phyloP scores from a whole-genome alignment of 2,797 vertebrate species.

The Cottoperca gobio region DNA sequence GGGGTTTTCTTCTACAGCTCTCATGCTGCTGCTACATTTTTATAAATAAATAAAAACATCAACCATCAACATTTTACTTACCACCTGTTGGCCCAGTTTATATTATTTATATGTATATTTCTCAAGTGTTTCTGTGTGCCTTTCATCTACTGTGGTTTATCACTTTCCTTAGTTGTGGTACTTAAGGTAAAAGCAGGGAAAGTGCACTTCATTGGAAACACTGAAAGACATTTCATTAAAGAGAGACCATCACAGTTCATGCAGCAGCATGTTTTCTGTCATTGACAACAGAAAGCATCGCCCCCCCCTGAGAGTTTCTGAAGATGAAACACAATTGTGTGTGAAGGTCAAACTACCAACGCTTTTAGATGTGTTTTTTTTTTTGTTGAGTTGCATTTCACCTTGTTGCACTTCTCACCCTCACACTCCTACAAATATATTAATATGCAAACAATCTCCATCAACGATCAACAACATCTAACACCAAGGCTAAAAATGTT shows the following conservation, averaged over 20 bases:
- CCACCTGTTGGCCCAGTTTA: rapidly evolving
- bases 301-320: constrained; percentile 8
- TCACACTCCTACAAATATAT: neutral
- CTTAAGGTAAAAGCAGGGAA: constrained; percentile 1
- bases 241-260: neutral
- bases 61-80: neutral
- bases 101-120: neutral
- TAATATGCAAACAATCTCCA: neutral
- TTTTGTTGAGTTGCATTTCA: neutral
- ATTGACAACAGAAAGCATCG: neutral
- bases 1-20: neutral
- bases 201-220: neutral
- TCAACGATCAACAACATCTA: neutral
- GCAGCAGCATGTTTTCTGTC: neutral
- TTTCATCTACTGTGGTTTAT: neutral
- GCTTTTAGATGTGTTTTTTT: neutral
- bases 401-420: neutral
- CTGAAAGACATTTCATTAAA: neutral
- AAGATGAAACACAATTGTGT: neutral
- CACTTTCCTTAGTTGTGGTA: neutral
- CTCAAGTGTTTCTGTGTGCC: neutral
- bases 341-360: neutral
- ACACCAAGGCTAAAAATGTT: neutral
- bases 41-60: neutral
- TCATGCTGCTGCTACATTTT: neutral